These are phyloP conservation scores for Macrotis lagotis DNA, from an alignment of 2,113 vertebrate genomes.

Conservation along the genomic window DNA sequence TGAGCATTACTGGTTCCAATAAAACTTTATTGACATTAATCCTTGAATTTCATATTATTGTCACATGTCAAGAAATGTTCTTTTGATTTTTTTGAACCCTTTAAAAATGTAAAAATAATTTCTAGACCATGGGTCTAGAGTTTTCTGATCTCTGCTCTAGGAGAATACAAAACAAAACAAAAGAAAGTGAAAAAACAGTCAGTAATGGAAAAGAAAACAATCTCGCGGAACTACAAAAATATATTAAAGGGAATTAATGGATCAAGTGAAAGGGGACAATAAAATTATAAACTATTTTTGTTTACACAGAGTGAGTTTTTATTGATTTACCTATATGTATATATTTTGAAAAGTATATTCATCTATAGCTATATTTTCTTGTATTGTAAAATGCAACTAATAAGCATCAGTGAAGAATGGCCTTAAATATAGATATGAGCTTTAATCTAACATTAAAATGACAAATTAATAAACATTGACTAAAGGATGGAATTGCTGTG, in stretches of 20 bases:
- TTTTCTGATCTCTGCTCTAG: neutral
- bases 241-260: neutral
- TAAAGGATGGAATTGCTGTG: neutral
- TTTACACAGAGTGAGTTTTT: neutral
- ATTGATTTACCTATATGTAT: neutral
- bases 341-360: neutral
- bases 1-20: neutral
- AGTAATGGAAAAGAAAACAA: neutral
- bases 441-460: neutral
- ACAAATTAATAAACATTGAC: neutral
- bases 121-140: neutral
- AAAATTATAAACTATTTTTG: neutral
- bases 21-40: neutral
- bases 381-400: neutral
- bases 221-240: slow-evolving; percentile 7
- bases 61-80: neutral
- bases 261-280: neutral
- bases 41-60: neutral
- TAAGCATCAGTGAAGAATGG: neutral
- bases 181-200: neutral
- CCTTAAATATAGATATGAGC: neutral
- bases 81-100: neutral
- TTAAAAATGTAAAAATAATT: neutral
- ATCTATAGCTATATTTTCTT: neutral
- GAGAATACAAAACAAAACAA: neutral